A percentile compares a stretch with the other conserved stretches of the same genome.
phyloP scores from a whole-genome alignment of 2,888 invertebrate species.

The Julus scanicus region DNA sequence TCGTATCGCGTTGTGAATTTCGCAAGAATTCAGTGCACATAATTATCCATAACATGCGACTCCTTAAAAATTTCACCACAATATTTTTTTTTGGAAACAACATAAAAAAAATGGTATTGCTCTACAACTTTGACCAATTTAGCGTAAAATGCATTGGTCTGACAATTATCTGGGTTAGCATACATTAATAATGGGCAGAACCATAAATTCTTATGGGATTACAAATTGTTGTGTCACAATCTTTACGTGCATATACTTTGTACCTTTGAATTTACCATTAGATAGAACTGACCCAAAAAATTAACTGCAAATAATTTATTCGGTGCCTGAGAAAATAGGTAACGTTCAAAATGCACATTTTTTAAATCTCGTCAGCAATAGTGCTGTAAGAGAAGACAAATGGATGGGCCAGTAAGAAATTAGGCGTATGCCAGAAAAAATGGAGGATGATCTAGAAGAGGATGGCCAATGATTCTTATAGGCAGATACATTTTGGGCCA shows the following conservation, averaged over 20 bases:
- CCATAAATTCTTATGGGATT: constrained; percentile 20
- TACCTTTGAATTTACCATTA: not conserved
- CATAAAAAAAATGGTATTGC: not conserved
- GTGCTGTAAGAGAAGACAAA: constrained; percentile 18
- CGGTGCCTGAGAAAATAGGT: constrained; percentile 30
- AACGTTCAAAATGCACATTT: constrained; percentile 39
- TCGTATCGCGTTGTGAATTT: not conserved
- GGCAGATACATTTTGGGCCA: constrained; percentile 49
- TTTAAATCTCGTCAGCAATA: not conserved
- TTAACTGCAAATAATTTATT: constrained; percentile 31
- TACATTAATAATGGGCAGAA: constrained; percentile 3
- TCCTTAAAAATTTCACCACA: constrained; percentile 18
- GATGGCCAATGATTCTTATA: constrained; percentile 46
- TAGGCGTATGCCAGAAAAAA: constrained; percentile 39
- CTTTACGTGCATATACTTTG: not conserved
- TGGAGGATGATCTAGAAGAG: constrained; percentile 38
- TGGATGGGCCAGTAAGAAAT: constrained; percentile 38
- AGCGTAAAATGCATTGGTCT: not conserved
- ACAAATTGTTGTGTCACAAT: constrained; percentile 40
- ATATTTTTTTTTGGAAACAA: not conserved
- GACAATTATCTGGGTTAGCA: constrained; percentile 24
- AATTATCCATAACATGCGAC: not conserved
- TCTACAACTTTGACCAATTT: constrained; percentile 24
- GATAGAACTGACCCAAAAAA: constrained; percentile 17
- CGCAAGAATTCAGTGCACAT: not conserved